Evolutionary conservation across 2,888 invertebrate genomes (phyloP), one percentile per base, ranked within the genome.

Genomic region (Heliconius ismenius): DNA sequence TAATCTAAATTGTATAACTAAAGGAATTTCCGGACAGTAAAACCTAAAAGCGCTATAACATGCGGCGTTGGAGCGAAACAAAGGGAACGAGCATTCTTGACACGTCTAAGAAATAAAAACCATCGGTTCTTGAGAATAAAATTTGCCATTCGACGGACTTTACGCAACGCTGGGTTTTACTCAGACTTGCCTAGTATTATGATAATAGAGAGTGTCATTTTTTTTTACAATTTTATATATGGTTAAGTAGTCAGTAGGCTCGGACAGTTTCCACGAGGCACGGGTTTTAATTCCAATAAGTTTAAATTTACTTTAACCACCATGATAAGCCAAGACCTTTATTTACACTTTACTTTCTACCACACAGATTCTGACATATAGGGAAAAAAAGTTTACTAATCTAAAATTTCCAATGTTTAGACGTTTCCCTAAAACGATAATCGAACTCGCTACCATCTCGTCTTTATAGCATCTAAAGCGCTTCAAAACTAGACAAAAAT

Each of bases 31-130:
- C 76, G 74, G 60, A 49, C 75, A 79, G 78, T 81, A 79, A 80
- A 79, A 77, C 75, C 78, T 76, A 76, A 81, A 81, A 80, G 81
- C 76, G 78, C 81, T 81, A 83, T 83, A 83, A 82, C 78, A 81
- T 78, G 80, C 77, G 78, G 79, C 81, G 78, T 74, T 80, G 78
- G 69, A 76, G 79, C 77, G 79, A 79, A 83, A 83, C 82, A 82
- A 82, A 80, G 79, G 72, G 80, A 77, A 80, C 79, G 80, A 78
- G 80, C 75, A 83, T 83, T 83, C 83, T 74, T 76, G 77, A 82
- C 83, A 84, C 83, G 82, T 83, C 75, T 79, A 63, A 65, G 79
- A 80, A 82, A 84, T 83, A 83, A 84, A 83, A 83, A 78, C 80
- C 81, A 75, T 79, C 78, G 78, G 78, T 78, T 76, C 77, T 76